These are phyloP conservation scores for Pheucticus melanocephalus DNA, from an alignment of 2,113 vertebrate species.

Conservation along the genomic window DNA sequence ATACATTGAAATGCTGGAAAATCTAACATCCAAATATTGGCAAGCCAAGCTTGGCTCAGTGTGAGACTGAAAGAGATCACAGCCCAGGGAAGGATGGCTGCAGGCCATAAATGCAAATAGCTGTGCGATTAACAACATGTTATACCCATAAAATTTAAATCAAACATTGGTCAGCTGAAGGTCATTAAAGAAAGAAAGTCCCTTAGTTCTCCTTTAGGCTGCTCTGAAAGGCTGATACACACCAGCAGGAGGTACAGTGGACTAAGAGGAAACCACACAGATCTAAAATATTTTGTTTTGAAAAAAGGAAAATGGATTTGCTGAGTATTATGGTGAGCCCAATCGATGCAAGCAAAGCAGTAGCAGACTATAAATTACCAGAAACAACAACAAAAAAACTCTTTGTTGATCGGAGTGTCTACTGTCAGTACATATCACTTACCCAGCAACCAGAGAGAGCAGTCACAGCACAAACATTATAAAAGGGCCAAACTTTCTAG, in stretches of 20 bases:
- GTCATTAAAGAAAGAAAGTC: background rate
- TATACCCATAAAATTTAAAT: constrained; percentile 41
- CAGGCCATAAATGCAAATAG: constrained; percentile 45
- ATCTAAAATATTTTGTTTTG: background rate
- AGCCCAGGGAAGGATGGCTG: constrained; percentile 13
- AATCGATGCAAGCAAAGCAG: background rate
- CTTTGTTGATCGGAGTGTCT: background rate
- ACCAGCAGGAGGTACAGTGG: background rate
- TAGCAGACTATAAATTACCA: background rate
- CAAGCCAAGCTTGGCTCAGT: background rate
- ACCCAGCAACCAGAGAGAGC: background rate
- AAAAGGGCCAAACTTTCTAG: constrained; percentile 4
- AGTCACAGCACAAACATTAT: background rate
- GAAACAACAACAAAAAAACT: background rate
- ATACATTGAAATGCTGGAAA: background rate
- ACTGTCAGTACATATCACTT: background rate
- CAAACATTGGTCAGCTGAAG: constrained; percentile 40
- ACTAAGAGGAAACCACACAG: background rate
- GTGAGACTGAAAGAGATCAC: background rate
- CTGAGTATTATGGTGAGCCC: background rate
- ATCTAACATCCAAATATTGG: background rate
- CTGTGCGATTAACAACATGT: constrained; percentile 40
- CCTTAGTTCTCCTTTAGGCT: background rate
- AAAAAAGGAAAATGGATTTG: background rate
- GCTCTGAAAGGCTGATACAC: background rate